phyloP scores from a whole-genome alignment of 53 echinoderm and acorn worm species.

The Luidia sarsii region DNA sequence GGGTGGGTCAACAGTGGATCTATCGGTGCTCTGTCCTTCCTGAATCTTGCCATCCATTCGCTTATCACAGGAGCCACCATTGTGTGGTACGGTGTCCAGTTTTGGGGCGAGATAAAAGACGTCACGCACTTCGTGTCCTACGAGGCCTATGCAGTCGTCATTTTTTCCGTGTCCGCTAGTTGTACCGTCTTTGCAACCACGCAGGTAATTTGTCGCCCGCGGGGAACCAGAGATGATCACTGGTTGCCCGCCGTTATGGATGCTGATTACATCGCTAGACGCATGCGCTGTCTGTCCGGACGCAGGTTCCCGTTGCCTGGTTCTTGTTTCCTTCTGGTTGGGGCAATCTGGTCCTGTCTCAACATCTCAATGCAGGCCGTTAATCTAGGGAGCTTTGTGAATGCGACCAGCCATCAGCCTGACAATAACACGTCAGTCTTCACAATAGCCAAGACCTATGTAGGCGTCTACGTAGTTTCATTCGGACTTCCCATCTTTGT shows the following conservation, averaged over 20 bases:
- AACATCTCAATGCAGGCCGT: constrained; percentile 2
- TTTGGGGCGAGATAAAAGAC: constrained; percentile 29
- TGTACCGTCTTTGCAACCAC: background rate
- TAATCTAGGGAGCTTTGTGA: background rate
- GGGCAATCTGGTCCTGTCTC: constrained; percentile 5
- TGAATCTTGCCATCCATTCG: background rate
- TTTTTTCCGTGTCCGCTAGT: constrained; percentile 2
- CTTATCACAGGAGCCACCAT: background rate
- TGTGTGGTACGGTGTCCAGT: background rate
- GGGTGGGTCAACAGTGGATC: constrained; percentile 15
- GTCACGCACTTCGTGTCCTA: constrained; percentile 48
- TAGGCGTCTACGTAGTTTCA: background rate
- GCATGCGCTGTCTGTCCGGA: constrained; percentile 32
- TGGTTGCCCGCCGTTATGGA: constrained; percentile 20
- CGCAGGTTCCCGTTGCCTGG: background rate
- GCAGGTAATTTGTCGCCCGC: constrained; percentile 1
- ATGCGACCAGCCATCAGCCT: background rate
- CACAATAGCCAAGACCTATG: background rate
- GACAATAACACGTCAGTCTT: background rate
- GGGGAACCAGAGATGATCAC: background rate
- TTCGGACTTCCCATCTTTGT: constrained; percentile 57
- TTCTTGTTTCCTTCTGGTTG: constrained; percentile 3
- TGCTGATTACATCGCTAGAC: constrained; percentile 30
- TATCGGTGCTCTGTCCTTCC: constrained; percentile 3
- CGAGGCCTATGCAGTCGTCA: background rate